A percentile compares a stretch with the other conserved stretches of the same genome.
Conservation (phyloP, 2,888 invertebrate genomes). For the Falcaria lacertinaria region DNA sequence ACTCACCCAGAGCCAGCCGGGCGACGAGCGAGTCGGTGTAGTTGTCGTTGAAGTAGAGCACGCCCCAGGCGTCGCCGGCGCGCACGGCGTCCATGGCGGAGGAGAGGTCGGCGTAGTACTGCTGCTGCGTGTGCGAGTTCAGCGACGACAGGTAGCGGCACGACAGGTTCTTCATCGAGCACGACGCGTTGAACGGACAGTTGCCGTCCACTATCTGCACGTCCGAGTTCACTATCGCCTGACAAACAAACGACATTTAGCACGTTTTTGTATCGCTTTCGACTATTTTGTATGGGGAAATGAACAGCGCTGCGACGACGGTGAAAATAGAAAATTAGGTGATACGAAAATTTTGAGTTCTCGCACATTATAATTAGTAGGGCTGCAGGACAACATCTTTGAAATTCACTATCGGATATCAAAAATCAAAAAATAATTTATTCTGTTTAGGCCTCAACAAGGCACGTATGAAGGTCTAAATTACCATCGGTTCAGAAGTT, state of each 20-base stretch:
- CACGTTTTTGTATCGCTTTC: not conserved
- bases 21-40: constrained; percentile 87
- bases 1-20: constrained; percentile 15
- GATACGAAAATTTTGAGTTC: too few species aligned
- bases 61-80: constrained; percentile 83
- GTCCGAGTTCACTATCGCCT: constrained; percentile 75
- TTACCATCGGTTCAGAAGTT: too few species aligned
- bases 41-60: constrained; percentile 92
- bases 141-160: constrained; percentile 89
- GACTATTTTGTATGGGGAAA: too few species aligned
- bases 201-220: constrained; percentile 57
- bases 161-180: constrained; percentile 85
- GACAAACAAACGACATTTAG: constrained; percentile 6
- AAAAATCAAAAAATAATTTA: too few species aligned
- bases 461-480: too few species aligned
- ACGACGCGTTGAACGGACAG: constrained; percentile 81
- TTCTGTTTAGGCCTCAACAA: too few species aligned
- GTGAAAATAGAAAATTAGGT: too few species aligned
- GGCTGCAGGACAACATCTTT: too few species aligned
- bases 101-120: constrained; percentile 82
- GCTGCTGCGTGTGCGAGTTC: constrained; percentile 84
- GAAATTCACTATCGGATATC: too few species aligned
- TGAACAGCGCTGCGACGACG: too few species aligned
- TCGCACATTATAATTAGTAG: too few species aligned
- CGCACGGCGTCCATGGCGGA: constrained; percentile 86